Evolutionary conservation across 2,797 vertebrate genomes (phyloP).

Genomic region (Helostoma temminkii): DNA sequence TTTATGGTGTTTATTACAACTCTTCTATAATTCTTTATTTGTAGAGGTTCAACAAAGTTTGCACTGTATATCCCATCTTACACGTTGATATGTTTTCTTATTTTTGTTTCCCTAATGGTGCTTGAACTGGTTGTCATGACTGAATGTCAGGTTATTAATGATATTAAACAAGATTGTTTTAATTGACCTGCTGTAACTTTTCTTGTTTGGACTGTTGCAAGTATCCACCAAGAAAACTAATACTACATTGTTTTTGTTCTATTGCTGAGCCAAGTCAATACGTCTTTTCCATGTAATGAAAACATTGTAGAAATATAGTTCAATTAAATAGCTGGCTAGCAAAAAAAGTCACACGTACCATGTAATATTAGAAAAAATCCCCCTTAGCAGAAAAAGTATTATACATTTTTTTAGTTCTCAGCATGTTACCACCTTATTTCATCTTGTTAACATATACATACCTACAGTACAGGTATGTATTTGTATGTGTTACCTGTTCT

Average conservation of each 20-base stretch:
- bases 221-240: conserved; percentile 47
- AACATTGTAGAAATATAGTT: too few relatives aligned
- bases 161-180: conserved; percentile 21
- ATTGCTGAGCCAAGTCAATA: conserved; percentile 26
- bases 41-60: conserved; percentile 22
- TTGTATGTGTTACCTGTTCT: too few relatives aligned
- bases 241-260: conserved; percentile 42
- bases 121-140: conserved; percentile 12
- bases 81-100: conserved; percentile 17
- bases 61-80: conserved; percentile 19
- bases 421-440: too few relatives aligned
- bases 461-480: too few relatives aligned
- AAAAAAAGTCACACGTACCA: too few relatives aligned
- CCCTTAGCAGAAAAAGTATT: too few relatives aligned
- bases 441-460: too few relatives aligned
- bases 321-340: too few relatives aligned
- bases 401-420: too few relatives aligned
- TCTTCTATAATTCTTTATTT: conserved; percentile 28
- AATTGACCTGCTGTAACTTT: conserved; percentile 48
- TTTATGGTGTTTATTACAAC: conserved; percentile 1
- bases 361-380: too few relatives aligned
- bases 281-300: neutral
- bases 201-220: conserved; percentile 31
- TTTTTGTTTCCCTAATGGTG: conserved; percentile 18
- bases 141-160: conserved; percentile 26